Evolutionary conservation across 2,797 vertebrate species (phyloP).

Genomic region (Gila robusta): DNA sequence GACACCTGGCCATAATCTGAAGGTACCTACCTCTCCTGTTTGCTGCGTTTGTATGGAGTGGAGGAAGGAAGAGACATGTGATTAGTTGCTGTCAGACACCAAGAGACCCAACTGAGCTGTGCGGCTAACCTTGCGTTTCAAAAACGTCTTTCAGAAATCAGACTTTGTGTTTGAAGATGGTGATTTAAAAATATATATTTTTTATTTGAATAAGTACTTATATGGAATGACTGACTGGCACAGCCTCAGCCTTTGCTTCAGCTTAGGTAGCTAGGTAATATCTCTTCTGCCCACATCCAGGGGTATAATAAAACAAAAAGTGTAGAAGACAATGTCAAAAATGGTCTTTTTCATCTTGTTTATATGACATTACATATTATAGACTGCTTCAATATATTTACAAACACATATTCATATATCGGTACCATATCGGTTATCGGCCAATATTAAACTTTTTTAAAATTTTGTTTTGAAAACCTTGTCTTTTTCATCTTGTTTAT

Average conservation of each 20-base stretch:
- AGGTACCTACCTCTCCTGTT: slow-evolving; percentile 94
- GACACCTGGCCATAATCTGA: slow-evolving; percentile 26
- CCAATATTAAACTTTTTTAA: background rate
- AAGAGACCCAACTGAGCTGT: background rate
- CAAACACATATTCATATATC: background rate
- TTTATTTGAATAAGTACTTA: background rate
- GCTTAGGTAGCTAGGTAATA: background rate
- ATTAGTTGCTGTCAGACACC: slow-evolving; percentile 54
- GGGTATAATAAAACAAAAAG: background rate
- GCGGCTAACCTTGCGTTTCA: background rate
- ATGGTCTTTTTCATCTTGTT: background rate
- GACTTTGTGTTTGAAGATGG: background rate
- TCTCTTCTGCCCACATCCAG: background rate
- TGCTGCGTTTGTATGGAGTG: slow-evolving; percentile 84
- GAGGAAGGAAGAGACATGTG: slow-evolving; percentile 50
- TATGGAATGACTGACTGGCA: background rate
- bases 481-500: background rate
- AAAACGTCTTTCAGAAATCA: slow-evolving; percentile 8
- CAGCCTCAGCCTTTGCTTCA: background rate
- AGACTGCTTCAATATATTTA: background rate
- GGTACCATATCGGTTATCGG: background rate
- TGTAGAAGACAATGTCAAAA: background rate
- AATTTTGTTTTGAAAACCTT: background rate
- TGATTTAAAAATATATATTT: background rate
- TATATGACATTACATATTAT: background rate